Conservation (phyloP, 2,888 invertebrate genomes). For the Gisinianus flammeolus region DNA sequence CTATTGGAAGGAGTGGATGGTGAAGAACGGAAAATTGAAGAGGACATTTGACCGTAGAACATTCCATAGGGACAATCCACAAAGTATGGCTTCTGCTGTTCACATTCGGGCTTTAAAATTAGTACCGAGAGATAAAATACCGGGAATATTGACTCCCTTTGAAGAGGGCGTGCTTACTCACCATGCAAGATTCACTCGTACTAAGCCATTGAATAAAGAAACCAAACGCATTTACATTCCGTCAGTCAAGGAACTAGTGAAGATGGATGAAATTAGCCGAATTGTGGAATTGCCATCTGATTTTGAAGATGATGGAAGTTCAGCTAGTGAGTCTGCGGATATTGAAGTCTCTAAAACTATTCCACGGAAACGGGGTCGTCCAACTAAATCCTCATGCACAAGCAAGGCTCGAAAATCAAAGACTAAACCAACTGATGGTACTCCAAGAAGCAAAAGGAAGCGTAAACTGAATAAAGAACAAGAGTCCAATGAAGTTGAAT, state of each 20-base stretch:
- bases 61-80: conserved; percentile 51
- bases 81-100: conserved; percentile 56
- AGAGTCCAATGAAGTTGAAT: no score
- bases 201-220: conserved; percentile 43
- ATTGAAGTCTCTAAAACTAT: background rate
- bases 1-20: conserved; percentile 50
- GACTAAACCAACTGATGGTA: no score
- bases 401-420: no score
- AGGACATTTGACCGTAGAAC: conserved; percentile 56
- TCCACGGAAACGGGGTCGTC: background rate
- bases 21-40: conserved; percentile 44
- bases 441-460: no score
- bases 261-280: conserved; percentile 39
- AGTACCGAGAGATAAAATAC: conserved; percentile 35
- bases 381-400: no score
- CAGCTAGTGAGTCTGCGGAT: background rate
- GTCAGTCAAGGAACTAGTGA: conserved; percentile 17
- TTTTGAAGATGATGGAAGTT: background rate
- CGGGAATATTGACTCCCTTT: conserved; percentile 38
- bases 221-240: conserved; percentile 47
- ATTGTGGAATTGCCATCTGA: conserved; percentile 21
- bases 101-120: conserved; percentile 51
- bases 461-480: no score
- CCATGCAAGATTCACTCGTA: conserved; percentile 50
- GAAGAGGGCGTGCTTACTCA: conserved; percentile 50